phyloP scores from a whole-genome alignment of 2,797 vertebrate genomes.

The Limosa lapponica region DNA sequence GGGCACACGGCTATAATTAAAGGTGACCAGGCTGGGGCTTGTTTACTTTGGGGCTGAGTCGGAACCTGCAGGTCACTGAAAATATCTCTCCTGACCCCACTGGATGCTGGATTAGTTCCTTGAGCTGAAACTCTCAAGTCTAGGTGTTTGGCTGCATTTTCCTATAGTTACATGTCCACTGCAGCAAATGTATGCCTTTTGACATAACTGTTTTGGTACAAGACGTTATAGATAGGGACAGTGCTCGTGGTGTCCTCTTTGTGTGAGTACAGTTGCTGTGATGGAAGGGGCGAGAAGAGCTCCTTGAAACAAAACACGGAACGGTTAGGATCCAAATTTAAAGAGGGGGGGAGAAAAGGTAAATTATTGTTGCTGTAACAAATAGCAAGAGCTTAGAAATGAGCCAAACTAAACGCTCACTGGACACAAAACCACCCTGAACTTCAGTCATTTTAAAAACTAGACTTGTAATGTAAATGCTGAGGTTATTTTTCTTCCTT shows the following conservation, averaged over 20 bases:
- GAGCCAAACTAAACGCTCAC: background rate
- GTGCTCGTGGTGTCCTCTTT: background rate
- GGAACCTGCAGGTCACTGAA: background rate
- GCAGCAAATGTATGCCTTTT: background rate
- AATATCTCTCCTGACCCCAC: background rate
- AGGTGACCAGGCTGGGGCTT: background rate
- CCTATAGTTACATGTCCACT: background rate
- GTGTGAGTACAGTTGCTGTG: background rate
- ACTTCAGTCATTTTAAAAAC: background rate
- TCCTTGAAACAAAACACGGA: background rate
- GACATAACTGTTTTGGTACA: background rate
- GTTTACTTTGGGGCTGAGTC: background rate
- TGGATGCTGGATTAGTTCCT: background rate
- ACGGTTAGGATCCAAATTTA: background rate
- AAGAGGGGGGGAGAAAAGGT: background rate
- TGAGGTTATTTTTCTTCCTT: background rate
- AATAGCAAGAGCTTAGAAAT: background rate
- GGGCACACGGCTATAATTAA: background rate
- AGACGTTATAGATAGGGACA: background rate
- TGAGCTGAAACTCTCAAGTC: background rate
- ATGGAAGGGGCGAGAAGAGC: background rate
- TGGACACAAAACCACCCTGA: background rate
- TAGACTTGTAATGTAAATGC: background rate
- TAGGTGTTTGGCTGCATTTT: background rate
- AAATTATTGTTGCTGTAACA: background rate